phyloP scores from a whole-genome alignment of 2,888 invertebrate species.

The Choreutis nemorana region DNA sequence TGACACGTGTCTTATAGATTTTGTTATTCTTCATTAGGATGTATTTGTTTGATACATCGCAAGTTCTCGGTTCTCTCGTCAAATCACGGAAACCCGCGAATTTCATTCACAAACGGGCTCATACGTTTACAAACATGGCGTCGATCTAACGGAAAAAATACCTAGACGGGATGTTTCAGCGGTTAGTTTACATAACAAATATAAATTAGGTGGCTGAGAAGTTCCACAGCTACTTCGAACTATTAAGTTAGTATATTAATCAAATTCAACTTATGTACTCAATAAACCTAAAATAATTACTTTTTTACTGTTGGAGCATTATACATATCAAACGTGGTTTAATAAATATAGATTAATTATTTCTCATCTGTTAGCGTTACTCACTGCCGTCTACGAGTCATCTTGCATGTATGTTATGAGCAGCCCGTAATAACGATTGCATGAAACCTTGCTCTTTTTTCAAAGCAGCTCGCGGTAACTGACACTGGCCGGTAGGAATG shows the following conservation, averaged over 20 bases:
- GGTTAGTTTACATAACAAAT: slow-evolving; percentile 58
- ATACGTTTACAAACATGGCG: slow-evolving; percentile 54
- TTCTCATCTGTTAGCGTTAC: slow-evolving; percentile 8
- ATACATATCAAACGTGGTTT: too few species aligned
- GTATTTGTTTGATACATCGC: too few species aligned
- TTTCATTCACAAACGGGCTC: slow-evolving; percentile 54
- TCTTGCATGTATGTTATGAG: slow-evolving; percentile 6
- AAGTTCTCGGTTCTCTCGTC: too few species aligned
- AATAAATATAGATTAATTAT: too few species aligned
- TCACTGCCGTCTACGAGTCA: slow-evolving; percentile 14
- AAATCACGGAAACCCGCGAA: slow-evolving; percentile 54
- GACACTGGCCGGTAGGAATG: slow-evolving; percentile 55
- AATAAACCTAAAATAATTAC: too few species aligned
- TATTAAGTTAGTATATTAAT: too few species aligned
- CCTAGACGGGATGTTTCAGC: slow-evolving; percentile 47
- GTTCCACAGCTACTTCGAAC: too few species aligned
- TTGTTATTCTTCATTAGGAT: too few species aligned
- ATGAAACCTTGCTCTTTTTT: slow-evolving; percentile 18
- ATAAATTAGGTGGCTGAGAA: slow-evolving; percentile 47
- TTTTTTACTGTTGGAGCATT: too few species aligned
- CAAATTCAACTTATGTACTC: too few species aligned
- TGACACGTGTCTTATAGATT: too few species aligned
- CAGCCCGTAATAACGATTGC: too few species aligned
- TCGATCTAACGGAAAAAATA: slow-evolving; percentile 58
- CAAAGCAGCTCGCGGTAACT: slow-evolving; percentile 25